These are phyloP conservation scores for Heteronetta atricapilla DNA, from an alignment of 2,113 vertebrate genomes.

Conservation along the genomic window DNA sequence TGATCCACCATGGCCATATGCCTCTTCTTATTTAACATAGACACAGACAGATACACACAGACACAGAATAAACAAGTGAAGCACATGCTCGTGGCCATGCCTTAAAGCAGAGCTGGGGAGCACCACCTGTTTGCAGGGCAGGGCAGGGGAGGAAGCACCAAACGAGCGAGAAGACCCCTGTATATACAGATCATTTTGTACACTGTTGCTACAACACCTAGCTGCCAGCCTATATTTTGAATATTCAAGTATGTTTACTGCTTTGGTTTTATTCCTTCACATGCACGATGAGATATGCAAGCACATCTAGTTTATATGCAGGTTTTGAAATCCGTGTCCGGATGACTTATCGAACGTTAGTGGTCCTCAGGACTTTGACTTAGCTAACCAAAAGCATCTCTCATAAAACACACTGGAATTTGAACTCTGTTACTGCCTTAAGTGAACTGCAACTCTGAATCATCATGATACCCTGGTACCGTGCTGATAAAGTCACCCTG, in stretches of 20 bases:
- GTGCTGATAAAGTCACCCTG: background rate
- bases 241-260: background rate
- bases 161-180: background rate
- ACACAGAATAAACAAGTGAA: background rate
- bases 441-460: background rate
- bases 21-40: background rate
- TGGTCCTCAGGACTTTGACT: background rate
- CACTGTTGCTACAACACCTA: background rate
- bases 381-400: background rate
- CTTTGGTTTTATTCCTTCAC: background rate
- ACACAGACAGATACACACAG: background rate
- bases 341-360: background rate
- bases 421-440: background rate
- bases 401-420: background rate
- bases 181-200: background rate
- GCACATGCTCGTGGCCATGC: background rate
- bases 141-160: background rate
- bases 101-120: background rate
- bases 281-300: fast-evolving
- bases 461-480: background rate
- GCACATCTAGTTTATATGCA: background rate
- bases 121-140: background rate
- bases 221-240: background rate
- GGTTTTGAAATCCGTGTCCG: background rate
- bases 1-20: background rate